Evolutionary conservation across 1,140 invertebrate species (phyloP), one percentile per base, ranked within the genome.

Genomic region (Leptinotarsa texana): DNA sequence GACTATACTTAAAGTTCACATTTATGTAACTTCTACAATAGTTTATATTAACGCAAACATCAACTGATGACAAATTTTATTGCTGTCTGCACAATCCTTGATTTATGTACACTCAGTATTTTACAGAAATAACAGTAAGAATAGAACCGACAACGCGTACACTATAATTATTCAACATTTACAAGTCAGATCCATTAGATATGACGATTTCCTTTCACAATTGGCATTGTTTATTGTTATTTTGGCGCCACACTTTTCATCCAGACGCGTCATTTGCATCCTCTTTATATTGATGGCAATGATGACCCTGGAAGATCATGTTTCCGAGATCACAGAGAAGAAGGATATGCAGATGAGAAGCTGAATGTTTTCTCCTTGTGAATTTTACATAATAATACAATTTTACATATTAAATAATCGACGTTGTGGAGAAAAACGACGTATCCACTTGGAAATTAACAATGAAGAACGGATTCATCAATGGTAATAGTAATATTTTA

Each of bases 221-320:
- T 57, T 70, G 48, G 69, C 74, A 75, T 75, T 75, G 74, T 75
- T 75, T 75, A 75, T 75, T 75, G 69, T 75, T 57, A 72, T 75
- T 72, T 72, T 63, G 74, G 74, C 74, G 74, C 74, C 74, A 72
- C 62, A 33, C 51, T 57, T 57, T 57, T 57, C 51, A 57, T 57
- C 51, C 51, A 57, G 51, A 18, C 51, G 17, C 51, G 51, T 18
- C 51, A 57, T 57, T 75, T 63, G 63, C 70, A 68, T 33, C 51
- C 48, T 61, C 21, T 61, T 6, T 57, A 51, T 11, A 33, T 18
- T 33, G 48, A 33, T 69, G 48, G n/a, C 67, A 4, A 57, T 57
- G 51, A 47, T 42, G 66, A 27, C 17, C 24, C n/a, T 27, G 66
- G 51, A 47, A 47, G 66, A 27, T 13, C 24, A n/a, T 15, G 66